Evolutionary conservation across 2,888 invertebrate species (phyloP).

Genomic region (Chouioia cunea): DNA sequence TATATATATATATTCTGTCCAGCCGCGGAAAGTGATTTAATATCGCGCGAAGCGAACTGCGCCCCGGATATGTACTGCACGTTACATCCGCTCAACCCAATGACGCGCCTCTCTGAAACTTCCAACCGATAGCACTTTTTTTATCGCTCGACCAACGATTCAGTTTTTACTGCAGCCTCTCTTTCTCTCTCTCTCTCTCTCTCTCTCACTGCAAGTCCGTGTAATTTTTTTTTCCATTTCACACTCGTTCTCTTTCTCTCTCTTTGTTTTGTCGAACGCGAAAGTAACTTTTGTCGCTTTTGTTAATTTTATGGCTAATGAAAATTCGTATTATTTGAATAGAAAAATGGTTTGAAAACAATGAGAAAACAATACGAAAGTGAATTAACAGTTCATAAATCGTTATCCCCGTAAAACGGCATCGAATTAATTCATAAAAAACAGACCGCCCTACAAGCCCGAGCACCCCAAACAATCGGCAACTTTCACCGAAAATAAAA

Average conservation of each 20-base stretch:
- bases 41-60: constrained; percentile 21
- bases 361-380: too few species aligned
- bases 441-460: constrained; percentile 16
- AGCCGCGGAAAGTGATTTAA: constrained; percentile 44
- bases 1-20: constrained; percentile 13
- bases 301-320: too few species aligned
- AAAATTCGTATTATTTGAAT: too few species aligned
- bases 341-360: too few species aligned
- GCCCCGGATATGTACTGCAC: background rate
- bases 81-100: background rate
- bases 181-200: background rate
- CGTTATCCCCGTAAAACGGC: background rate
- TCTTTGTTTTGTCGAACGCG: too few species aligned
- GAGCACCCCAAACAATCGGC: constrained; percentile 39
- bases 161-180: constrained; percentile 1
- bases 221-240: too few species aligned
- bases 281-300: too few species aligned
- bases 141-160: too few species aligned
- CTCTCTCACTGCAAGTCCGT: background rate
- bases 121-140: background rate
- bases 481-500: constrained; percentile 12
- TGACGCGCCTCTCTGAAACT: background rate
- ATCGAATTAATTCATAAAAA: constrained; percentile 24
- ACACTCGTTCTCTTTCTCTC: too few species aligned
- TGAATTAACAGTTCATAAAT: too few species aligned